Conservation (phyloP, 2,113 vertebrate genomes). For the Rhinopomastus cyanomelas region DNA sequence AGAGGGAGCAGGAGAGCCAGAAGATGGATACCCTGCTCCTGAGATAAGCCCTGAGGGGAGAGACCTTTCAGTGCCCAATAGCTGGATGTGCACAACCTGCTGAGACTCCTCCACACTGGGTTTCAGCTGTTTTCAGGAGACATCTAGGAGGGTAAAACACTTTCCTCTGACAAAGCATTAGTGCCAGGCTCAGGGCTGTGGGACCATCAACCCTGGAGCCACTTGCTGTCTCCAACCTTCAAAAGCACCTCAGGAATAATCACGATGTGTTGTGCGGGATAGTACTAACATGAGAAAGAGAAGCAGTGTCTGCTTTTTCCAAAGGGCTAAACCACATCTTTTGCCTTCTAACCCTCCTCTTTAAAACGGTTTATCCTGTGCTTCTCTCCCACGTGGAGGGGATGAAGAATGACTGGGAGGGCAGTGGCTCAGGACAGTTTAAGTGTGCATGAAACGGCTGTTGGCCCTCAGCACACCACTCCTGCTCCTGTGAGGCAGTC, state of each 20-base stretch:
- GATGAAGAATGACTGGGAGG: slow-evolving; percentile 41
- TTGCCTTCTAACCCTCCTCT: background rate
- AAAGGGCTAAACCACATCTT: slow-evolving; percentile 3
- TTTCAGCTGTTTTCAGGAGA: background rate
- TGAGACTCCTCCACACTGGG: background rate
- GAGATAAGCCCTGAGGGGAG: background rate
- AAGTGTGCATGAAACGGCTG: slow-evolving; percentile 62
- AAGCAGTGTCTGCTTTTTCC: background rate
- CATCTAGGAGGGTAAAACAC: background rate
- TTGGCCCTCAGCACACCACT: slow-evolving; percentile 1
- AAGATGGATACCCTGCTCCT: background rate
- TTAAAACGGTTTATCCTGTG: background rate
- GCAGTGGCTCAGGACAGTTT: slow-evolving; percentile 34
- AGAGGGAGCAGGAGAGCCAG: background rate
- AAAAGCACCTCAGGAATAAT: slow-evolving; percentile 1
- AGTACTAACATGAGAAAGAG: background rate
- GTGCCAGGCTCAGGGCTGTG: background rate
- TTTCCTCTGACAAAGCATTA: slow-evolving; percentile 13
- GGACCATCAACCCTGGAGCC: background rate
- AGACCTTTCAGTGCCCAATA: accelerated
- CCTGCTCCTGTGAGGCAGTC: background rate
- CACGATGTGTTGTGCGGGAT: background rate
- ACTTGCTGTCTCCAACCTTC: background rate
- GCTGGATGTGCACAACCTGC: background rate
- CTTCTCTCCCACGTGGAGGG: slow-evolving; percentile 39